phyloP scores from a whole-genome alignment of 2,888 invertebrate species.

The Agelastica alni region DNA sequence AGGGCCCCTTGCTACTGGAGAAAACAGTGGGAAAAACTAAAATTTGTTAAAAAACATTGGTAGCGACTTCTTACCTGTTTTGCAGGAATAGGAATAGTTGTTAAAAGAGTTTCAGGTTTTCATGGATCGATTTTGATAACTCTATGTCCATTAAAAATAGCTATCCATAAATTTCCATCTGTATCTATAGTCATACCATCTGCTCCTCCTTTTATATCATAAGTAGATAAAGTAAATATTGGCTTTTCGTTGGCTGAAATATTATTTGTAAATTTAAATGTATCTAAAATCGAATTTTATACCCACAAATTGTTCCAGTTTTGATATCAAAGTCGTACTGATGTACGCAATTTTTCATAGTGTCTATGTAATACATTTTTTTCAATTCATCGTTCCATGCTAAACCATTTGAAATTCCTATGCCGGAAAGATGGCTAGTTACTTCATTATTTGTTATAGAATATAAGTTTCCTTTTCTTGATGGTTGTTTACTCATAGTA shows the following conservation, averaged over 20 bases:
- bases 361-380: slow-evolving; percentile 78
- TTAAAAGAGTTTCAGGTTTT: slow-evolving; percentile 60
- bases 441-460: slow-evolving; percentile 36
- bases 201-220: slow-evolving; percentile 59
- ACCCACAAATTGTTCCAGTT: slow-evolving; percentile 57
- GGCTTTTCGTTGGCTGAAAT: slow-evolving; percentile 63
- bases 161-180: slow-evolving; percentile 78
- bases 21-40: too few relatives aligned
- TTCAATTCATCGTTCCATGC: slow-evolving; percentile 71
- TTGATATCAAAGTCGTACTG: slow-evolving; percentile 69
- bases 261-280: too few relatives aligned
- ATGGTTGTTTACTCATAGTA: slow-evolving; percentile 40
- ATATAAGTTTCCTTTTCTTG: slow-evolving; percentile 54
- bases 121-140: slow-evolving; percentile 62
- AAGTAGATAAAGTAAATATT: slow-evolving; percentile 61
- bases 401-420: slow-evolving; percentile 66
- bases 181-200: slow-evolving; percentile 69
- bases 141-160: slow-evolving; percentile 68
- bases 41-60: too few relatives aligned
- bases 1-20: too few relatives aligned
- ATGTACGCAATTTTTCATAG: slow-evolving; percentile 65
- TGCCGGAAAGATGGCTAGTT: slow-evolving; percentile 35
- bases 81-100: slow-evolving; percentile 66
- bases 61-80: slow-evolving; percentile 61
- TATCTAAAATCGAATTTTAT: not conserved